Base-by-base conservation (phyloP, 2,888 invertebrate species). In the Plebejus argus region DNA sequence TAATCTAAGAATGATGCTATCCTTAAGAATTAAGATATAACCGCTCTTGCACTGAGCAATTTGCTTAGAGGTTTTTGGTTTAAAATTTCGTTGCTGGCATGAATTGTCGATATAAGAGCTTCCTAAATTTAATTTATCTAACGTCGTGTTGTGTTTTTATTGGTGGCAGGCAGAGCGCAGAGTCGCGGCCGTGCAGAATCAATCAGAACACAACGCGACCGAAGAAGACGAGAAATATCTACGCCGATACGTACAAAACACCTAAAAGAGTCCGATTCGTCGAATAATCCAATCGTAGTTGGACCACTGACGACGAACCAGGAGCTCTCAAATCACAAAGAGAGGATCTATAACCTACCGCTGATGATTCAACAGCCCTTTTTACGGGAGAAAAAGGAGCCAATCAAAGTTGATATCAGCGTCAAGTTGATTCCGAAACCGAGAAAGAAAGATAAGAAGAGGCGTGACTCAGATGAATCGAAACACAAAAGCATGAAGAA, bases 361-460 rank as follows among this genome's bases (percentile, higher is more conserved):
- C 89, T 94, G 83, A 94, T 93, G 91, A 94, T 94, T 87, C 93
- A 94, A 94, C 94, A 94, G 90, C 94, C 94, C 93, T 94, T 94
- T 94, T 94, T 94, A 94, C 94, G 91, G 78, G 94, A 94, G 94
- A 94, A 94, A 94, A 95, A 95, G 95, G 96, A 95, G 91, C 96
- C 96, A 77, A 96, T 97, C 83, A 97, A 96, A 94, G 96, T 97
- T 91, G 97, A 97, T 88, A 96, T 97, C 85, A 96, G 96, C 89
- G 96, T 97, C 81, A 96, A 96, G 89, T 93, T 97, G 88, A 95
- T 96, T 89, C 96, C 96, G 82, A 96, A 96, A 79, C 88, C 92
- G 75, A 89, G 89, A 76, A 94, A 92, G 82, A 92, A 89, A 82
- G 94, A 94, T 76, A 92, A 87, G 81, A 93, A 90, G 82, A 89